These are phyloP conservation scores for Trachelus iudaicus DNA, from an alignment of 2,888 invertebrate genomes.

Conservation along the genomic window DNA sequence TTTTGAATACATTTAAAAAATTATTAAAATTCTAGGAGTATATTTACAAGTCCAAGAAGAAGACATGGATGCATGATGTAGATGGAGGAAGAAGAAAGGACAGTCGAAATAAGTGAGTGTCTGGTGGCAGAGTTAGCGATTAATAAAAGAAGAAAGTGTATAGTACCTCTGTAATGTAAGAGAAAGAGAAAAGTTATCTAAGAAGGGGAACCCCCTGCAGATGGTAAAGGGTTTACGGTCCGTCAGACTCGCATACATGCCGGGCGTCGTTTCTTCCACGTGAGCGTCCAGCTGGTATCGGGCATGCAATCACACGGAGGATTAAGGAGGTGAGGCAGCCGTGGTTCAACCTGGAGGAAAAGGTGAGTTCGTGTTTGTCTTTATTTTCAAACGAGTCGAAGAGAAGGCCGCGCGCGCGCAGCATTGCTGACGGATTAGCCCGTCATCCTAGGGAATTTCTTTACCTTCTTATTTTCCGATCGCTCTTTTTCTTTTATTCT, in stretches of 20 bases:
- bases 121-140: slow-evolving; percentile 9
- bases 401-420: slow-evolving; percentile 21
- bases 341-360: slow-evolving; percentile 25
- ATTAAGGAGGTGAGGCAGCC: slow-evolving; percentile 50
- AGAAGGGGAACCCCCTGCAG: slow-evolving; percentile 54
- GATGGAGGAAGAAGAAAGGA: slow-evolving; percentile 10
- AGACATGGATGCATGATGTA: neutral
- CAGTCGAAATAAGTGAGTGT: slow-evolving; percentile 25
- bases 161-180: slow-evolving; percentile 11
- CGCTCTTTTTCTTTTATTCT: slow-evolving; percentile 9
- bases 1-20: neutral
- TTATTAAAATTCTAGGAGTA: neutral
- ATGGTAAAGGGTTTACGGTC: slow-evolving; percentile 62
- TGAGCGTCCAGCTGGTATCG: slow-evolving; percentile 60
- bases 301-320: slow-evolving; percentile 61
- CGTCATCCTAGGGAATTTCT: slow-evolving; percentile 5
- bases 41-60: neutral
- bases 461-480: neutral
- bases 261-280: slow-evolving; percentile 59
- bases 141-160: slow-evolving; percentile 10
- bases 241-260: slow-evolving; percentile 50
- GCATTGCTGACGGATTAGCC: slow-evolving; percentile 54
- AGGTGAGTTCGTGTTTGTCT: slow-evolving; percentile 35
- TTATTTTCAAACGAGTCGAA: slow-evolving; percentile 38
- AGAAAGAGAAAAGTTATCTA: slow-evolving; percentile 18